Percentiles rank a stretch among this genome's conserved stretches.
Evolutionary conservation across 2,113 vertebrate species (phyloP).

Genomic region (Hiodon alosoides): DNA sequence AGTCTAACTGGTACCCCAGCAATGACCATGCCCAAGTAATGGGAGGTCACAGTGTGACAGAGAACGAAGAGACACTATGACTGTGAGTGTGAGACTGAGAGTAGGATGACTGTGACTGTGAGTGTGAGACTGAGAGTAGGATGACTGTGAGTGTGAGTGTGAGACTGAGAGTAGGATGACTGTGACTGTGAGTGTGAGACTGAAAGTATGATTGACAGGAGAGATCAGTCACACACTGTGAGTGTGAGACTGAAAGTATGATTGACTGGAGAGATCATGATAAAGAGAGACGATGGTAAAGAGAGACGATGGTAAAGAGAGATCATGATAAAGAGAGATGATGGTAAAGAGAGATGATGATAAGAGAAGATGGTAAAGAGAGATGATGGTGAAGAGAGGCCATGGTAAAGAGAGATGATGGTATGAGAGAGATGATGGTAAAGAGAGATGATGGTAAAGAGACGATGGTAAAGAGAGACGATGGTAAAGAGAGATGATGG

Average conservation of each 20-base stretch:
- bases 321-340: neutral
- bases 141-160: neutral
- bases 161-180: neutral
- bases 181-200: neutral
- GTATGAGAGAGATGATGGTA: neutral
- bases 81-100: neutral
- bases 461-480: no score
- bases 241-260: conserved; percentile 1
- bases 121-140: neutral
- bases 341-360: neutral
- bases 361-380: neutral
- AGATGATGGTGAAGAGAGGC: neutral
- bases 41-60: neutral
- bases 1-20: conserved; percentile 19
- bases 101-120: neutral
- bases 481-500: neutral
- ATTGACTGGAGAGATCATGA: neutral
- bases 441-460: neutral
- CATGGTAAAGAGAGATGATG: neutral
- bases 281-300: neutral
- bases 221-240: neutral
- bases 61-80: neutral
- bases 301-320: neutral
- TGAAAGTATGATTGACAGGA: neutral
- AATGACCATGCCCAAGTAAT: conserved; percentile 13